Evolutionary conservation across 2,797 vertebrate species (phyloP), one percentile per base, ranked within the genome.

Genomic region (Dallia pectoralis): DNA sequence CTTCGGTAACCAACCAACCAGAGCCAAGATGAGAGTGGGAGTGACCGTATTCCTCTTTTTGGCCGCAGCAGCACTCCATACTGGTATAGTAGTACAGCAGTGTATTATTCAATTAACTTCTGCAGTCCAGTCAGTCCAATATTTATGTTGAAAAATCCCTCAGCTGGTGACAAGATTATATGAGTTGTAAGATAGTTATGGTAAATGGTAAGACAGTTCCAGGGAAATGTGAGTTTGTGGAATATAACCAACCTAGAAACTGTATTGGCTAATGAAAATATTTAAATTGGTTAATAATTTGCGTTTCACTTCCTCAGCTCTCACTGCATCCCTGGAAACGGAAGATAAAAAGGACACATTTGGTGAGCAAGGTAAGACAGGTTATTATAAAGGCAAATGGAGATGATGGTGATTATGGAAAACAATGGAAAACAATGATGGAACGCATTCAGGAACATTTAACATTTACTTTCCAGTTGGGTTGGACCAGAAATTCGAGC

Each of bases 271-370:
- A 48, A 32, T 5, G n/a, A 30, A 67, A 14, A 29, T 36, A 16
- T 63, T 11, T 16, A 30, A 32, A 7, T 62, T 0, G 30, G 27
- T 18, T 68, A 48, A 27, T 18, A 25, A 11, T 2, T 47, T 48
- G 27, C 40, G 2, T 67, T 4, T 68, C n/a, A 49, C 70, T 16
- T 63, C 25, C 75, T 71, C 0, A 94, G 93, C 76, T 70, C 74
- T 88, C 25, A 86, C 86, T 73, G 89, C 90, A 12, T 92, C 88
- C 66, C 81, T 92, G 86, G 83, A 89, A 36, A 81, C 82, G 18
- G 75, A 79, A 74, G 87, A 81, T 66, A 86, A 87, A 32, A 79
- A 84, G 25, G 74, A 87, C 51, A 76, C 40, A 0, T 68, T 25
- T 4, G 53, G 74, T 71, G 71, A 79, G 4, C 64, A 77, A 3